Evolutionary conservation across 2,113 vertebrate species (phyloP), one percentile per base, ranked within the genome.

Genomic region (Cryptotis parvus): DNA sequence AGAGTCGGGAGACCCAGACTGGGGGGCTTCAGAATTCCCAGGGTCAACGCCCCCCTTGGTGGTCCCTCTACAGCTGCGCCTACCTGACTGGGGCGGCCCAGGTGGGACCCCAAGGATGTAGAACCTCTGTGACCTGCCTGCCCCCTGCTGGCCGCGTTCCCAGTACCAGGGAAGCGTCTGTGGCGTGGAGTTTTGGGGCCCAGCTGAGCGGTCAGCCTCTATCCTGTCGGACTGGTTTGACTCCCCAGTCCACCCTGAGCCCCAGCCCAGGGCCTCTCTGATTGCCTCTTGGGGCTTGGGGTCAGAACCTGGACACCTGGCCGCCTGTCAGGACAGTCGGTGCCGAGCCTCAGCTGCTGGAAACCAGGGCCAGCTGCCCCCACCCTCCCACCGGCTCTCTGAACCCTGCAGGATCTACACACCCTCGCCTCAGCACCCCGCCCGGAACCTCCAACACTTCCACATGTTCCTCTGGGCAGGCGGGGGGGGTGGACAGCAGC

Each of bases 151-250:
- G 68, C 52, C 20, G 2, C 24, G 52, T 55, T 35, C 4, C 33
- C 3, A 1, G 22, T 22, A 7, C 31, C 8, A 3, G 43, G 74
- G 4, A n/a, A 7, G 45, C 45, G 45, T 49, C 45, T 49, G 45
- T 10, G 10, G 10, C 45, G 14, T 49, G 45, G n/a, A n/a, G n/a
- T n/a, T 49, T 49, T 49, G 14, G 45, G 45, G 45, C 45, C 45
- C 45, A 49, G 45, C 45, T 49, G 45, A 2, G 9, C 45, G n/a
- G 16, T 22, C 26, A 10, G 29, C 20, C 33, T 39, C 31, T 78
- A 82, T 94, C 92, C 81, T 3, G 90, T 90, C 79, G 6, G 72
- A 89, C 95, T n/a, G 92, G 93, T 95, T 94, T 77, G 41, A 76
- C 70, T 15, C 77, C 88, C 33, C 7, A 1, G 15, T 61, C 16